Evolutionary conservation across 2,888 invertebrate species (phyloP).

Genomic region (Saturnia pavonia): DNA sequence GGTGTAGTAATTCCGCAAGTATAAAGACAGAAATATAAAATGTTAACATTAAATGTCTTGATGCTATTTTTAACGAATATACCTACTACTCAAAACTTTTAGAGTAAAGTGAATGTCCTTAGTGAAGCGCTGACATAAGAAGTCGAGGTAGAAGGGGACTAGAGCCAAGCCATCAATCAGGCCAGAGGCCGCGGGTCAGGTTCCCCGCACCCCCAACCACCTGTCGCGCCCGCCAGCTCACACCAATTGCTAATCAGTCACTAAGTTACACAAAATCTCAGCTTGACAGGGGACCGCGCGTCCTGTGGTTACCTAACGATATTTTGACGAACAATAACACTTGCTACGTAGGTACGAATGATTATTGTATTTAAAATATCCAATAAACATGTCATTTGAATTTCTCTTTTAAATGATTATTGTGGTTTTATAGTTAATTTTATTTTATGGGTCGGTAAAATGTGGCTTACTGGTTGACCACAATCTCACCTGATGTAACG

Average conservation of each 20-base stretch:
- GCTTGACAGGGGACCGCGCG: slow-evolving; percentile 57
- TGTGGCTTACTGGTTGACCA: not conserved
- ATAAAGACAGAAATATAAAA: not conserved
- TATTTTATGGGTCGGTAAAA: not conserved
- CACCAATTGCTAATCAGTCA: slow-evolving; percentile 80
- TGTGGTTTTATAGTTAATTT: not conserved
- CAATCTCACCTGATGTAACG: no score
- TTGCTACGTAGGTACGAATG: not conserved
- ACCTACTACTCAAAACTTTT: slow-evolving; percentile 5
- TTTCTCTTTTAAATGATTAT: not conserved
- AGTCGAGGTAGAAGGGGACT: slow-evolving; percentile 51
- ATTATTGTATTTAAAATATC: not conserved
- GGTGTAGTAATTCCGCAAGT: not conserved
- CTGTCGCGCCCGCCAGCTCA: slow-evolving; percentile 73
- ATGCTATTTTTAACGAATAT: slow-evolving; percentile 1
- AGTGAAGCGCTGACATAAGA: slow-evolving; percentile 52
- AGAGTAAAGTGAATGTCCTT: slow-evolving; percentile 30
- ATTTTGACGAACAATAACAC: not conserved
- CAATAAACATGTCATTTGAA: not conserved
- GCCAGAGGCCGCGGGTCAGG: slow-evolving; percentile 64
- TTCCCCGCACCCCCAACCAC: slow-evolving; percentile 59
- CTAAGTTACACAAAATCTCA: slow-evolving; percentile 78
- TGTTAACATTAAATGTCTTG: not conserved
- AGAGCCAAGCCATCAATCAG: slow-evolving; percentile 67
- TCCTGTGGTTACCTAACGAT: not conserved